Base-by-base conservation (phyloP, 2,797 vertebrate species). In the Hafferia zeledoni region DNA sequence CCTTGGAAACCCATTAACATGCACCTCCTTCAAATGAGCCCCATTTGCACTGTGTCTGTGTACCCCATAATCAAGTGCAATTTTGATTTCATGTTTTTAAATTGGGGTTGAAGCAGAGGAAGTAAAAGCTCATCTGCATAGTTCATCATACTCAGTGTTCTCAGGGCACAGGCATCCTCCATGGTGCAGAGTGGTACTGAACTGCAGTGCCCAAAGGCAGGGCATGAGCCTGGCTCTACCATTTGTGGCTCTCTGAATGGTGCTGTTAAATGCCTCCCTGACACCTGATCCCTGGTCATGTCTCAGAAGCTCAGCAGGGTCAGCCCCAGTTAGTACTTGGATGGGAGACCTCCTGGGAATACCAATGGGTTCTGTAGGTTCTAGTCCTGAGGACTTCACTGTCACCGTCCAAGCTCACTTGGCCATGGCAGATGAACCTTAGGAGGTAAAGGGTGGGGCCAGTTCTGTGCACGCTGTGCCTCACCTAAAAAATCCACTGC, bases 131-230 rank as follows among this genome's bases (percentile, higher is more conserved):
- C 8, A 5, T 37, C 27, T 75, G 43, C 24, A 6, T 39, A 17
- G 76, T n/a, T 5, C 13, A 2, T 60, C 0, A 1, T 50, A 35
- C 28, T 44, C 39, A 0, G 17, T 15, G 7, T 22, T 60, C 55
- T 63, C 13, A 3, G 27, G 44, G 44, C 44, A 53, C 2, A 31
- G 63, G 56, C 3, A 1, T 60, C 18, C n/a, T 69, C 35, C 35
- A 8, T 0, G 2, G 9, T 6, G 41, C 24, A 33, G 30, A n/a
- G 49, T 37, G 3, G 1, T 30, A 4, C 30, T 4, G 55, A 35
- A 23, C 31, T n/a, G 24, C 1, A 9, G 30, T 24, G 22, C 14
- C 27, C 33, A 11, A 64, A 76, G 46, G 53, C 69, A 69, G 56
- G n/a, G 30, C 22, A 11, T 4, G 39, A 57, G 10, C 50, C 27